Conservation (phyloP, 2,113 vertebrate species). For the Python bivittatus region DNA sequence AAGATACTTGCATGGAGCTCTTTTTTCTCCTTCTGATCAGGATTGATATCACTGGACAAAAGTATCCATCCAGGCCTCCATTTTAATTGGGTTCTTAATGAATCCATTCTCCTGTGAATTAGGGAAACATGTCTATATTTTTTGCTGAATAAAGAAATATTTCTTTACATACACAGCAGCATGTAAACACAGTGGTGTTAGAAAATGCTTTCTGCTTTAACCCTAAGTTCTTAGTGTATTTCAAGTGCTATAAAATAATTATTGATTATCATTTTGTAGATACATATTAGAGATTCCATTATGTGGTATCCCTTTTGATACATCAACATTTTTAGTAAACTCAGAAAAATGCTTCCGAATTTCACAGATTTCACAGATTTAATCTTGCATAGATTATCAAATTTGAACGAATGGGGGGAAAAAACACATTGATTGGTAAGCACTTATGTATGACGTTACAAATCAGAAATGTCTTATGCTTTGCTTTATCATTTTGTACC, state of each 20-base stretch:
- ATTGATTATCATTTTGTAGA: constrained; percentile 49
- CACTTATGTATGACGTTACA: constrained; percentile 51
- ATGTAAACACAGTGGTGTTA: constrained; percentile 46
- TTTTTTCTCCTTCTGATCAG: not conserved
- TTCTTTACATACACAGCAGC: constrained; percentile 11
- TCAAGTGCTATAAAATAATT: not conserved
- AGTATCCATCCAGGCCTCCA: not conserved
- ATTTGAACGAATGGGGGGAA: constrained; percentile 54
- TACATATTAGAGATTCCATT: constrained; percentile 48
- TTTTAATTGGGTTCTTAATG: constrained; percentile 7
- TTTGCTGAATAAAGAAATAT: constrained; percentile 25
- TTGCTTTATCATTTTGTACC: constrained; percentile 63
- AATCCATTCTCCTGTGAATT: constrained; percentile 31
- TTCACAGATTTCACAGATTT: constrained; percentile 11
- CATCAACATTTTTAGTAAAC: constrained; percentile 40
- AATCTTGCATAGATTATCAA: constrained; percentile 32
- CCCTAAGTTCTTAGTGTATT: constrained; percentile 16
- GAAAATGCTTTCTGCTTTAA: constrained; percentile 33
- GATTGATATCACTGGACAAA: not conserved
- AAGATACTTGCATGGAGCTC: not conserved
- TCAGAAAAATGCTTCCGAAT: constrained; percentile 42
- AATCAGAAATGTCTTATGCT: constrained; percentile 54
- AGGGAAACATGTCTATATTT: constrained; percentile 10
- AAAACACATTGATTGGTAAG: constrained; percentile 37
- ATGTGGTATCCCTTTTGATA: constrained; percentile 70